Conservation (phyloP, 2,797 vertebrate species). For the Acropternis orthonyx region DNA sequence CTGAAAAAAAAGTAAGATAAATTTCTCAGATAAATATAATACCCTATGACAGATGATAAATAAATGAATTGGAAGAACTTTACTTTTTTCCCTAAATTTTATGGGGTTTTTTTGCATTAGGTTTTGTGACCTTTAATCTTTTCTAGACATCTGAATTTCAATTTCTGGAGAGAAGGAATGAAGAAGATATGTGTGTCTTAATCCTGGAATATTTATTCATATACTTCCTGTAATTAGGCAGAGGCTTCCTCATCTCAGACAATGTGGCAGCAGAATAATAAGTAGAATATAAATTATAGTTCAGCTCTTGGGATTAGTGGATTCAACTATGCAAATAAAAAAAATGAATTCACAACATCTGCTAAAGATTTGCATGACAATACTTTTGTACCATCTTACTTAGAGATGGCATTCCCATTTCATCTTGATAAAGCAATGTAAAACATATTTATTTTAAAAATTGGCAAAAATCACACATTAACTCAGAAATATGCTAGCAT, state of each 20-base stretch:
- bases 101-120: not conserved
- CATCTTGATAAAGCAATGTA: not conserved
- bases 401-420: not conserved
- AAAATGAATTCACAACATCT: conserved; percentile 41
- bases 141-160: not conserved
- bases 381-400: not conserved
- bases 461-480: not conserved
- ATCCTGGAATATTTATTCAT: conserved; percentile 1
- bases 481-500: not conserved
- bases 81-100: not conserved
- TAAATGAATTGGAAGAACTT: not conserved
- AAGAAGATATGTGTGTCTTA: not conserved
- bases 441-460: conserved; percentile 13
- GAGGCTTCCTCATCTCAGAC: conserved; percentile 6
- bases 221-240: conserved; percentile 19
- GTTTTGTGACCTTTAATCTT: not conserved
- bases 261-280: conserved; percentile 14
- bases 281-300: conserved; percentile 40
- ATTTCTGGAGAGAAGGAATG: not conserved
- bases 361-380: conserved; percentile 53
- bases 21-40: not conserved
- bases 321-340: conserved; percentile 28
- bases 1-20: not conserved
- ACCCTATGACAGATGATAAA: not conserved
- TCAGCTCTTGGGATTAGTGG: conserved; percentile 35